Percentiles rank a stretch among this genome's conserved stretches.
Evolutionary conservation across 2,888 invertebrate species (phyloP).

Genomic region (Carcina quercana): DNA sequence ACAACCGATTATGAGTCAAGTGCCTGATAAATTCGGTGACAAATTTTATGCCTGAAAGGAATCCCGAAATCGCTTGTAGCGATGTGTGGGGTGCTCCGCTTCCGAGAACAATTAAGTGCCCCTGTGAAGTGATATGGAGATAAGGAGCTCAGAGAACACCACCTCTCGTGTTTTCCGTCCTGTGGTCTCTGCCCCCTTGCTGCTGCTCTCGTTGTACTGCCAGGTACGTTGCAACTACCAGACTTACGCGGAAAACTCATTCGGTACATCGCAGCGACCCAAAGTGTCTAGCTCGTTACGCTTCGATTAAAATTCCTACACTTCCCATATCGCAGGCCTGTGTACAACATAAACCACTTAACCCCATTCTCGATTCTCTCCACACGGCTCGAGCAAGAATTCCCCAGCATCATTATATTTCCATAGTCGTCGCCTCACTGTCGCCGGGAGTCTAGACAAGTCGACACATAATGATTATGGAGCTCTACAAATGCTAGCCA

Average conservation of each 20-base stretch:
- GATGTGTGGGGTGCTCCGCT: slow-evolving; percentile 49
- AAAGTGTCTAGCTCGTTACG: slow-evolving; percentile 8
- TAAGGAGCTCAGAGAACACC: slow-evolving; percentile 51
- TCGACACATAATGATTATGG: slow-evolving; percentile 64
- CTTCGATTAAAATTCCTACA: slow-evolving; percentile 4
- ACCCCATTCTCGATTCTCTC: slow-evolving; percentile 23
- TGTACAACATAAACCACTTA: slow-evolving; percentile 16
- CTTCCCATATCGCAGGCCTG: slow-evolving; percentile 15
- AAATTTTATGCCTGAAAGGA: slow-evolving; percentile 65
- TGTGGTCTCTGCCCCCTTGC: slow-evolving; percentile 53
- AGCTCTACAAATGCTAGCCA: too few relatives aligned
- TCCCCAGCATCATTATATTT: slow-evolving; percentile 41
- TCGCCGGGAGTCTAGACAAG: slow-evolving; percentile 63
- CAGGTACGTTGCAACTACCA: slow-evolving; percentile 42
- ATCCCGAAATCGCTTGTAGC: slow-evolving; percentile 51
- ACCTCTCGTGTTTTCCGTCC: slow-evolving; percentile 65
- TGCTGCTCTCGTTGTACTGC: slow-evolving; percentile 43
- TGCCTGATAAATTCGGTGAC: slow-evolving; percentile 66
- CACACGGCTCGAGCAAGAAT: slow-evolving; percentile 27
- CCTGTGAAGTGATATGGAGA: slow-evolving; percentile 68
- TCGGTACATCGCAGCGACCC: not conserved
- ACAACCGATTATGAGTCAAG: slow-evolving; percentile 71
- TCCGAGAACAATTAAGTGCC: slow-evolving; percentile 57
- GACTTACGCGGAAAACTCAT: too few relatives aligned
- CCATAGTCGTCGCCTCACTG: slow-evolving; percentile 53